These are phyloP conservation scores for Micromys minutus DNA, from an alignment of 2,113 vertebrate species.

Conservation along the genomic window DNA sequence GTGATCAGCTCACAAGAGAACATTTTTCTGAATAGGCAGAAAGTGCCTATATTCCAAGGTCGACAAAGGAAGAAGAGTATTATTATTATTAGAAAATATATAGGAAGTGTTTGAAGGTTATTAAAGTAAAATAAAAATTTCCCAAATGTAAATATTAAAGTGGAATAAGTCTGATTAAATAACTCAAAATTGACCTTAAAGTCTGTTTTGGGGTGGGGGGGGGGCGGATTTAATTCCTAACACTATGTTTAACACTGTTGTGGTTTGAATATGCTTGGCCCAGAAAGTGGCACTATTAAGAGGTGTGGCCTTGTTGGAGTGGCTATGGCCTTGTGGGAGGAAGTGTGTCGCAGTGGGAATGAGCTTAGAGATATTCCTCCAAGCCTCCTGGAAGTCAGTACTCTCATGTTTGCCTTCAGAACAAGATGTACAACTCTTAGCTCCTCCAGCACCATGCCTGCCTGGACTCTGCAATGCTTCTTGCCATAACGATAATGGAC, in stretches of 20 bases:
- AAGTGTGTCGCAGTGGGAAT: no score
- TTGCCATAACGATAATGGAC: no score
- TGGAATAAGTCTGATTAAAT: neutral
- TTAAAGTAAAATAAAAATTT: conserved; percentile 13
- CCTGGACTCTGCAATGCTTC: no score
- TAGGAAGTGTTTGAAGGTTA: neutral
- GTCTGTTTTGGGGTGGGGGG: neutral
- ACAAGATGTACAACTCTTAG: no score
- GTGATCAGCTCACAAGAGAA: neutral
- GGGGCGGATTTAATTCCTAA: neutral
- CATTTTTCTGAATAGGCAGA: neutral
- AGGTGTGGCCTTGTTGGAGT: no score
- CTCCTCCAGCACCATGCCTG: no score
- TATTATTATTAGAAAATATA: neutral
- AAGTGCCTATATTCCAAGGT: neutral
- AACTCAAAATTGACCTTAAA: conserved; percentile 11
- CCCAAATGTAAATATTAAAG: neutral
- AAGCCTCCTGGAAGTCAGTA: no score
- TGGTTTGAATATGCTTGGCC: no score
- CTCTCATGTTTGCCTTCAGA: no score
- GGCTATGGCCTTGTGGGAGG: no score
- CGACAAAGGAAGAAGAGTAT: neutral
- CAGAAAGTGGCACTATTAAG: no score
- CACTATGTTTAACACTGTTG: neutral
- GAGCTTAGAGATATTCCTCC: no score